These are phyloP conservation scores for Myripristis murdjan DNA, from an alignment of 2,797 vertebrate species.

Conservation along the genomic window DNA sequence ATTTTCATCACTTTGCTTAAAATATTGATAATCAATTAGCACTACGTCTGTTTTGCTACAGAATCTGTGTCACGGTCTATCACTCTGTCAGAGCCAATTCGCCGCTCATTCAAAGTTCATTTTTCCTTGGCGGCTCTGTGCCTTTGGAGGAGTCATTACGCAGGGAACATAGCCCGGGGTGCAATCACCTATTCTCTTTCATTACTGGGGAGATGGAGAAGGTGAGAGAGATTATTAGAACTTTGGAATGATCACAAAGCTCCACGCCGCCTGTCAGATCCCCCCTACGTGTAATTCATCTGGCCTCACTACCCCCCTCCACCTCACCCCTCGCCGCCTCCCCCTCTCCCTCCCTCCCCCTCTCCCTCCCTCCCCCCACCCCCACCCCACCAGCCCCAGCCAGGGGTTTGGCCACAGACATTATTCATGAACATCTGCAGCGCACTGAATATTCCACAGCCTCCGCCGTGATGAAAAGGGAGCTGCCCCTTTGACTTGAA, in stretches of 20 bases:
- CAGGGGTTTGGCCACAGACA: constrained; percentile 95
- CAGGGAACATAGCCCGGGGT: constrained; percentile 94
- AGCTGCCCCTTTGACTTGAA: constrained; percentile 92
- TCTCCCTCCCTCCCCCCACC: constrained; percentile 36
- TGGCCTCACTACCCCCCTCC: constrained; percentile 82
- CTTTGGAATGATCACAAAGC: constrained; percentile 99
- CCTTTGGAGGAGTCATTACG: constrained; percentile 90
- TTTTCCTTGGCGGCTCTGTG: constrained; percentile 87
- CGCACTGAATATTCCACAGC: constrained; percentile 92
- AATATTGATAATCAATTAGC: constrained; percentile 99
- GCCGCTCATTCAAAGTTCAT: constrained; percentile 96
- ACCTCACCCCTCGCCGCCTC: constrained; percentile 12
- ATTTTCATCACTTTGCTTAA: constrained; percentile 99
- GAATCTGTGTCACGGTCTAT: constrained; percentile 98
- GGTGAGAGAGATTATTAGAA: constrained; percentile 99
- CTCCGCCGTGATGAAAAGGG: constrained; percentile 89
- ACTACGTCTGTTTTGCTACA: constrained; percentile 98
- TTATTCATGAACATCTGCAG: constrained; percentile 99
- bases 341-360: constrained; percentile 23
- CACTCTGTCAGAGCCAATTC: constrained; percentile 98
- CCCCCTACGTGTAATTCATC: constrained; percentile 99
- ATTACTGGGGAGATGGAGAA: constrained; percentile 98
- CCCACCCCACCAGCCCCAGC: constrained; percentile 72
- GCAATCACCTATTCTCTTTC: constrained; percentile 99
- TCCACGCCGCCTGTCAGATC: constrained; percentile 99